A percentile compares a stretch with the other conserved stretches of the same genome.
These are phyloP conservation scores for Uropetala carovei DNA, from an alignment of 2,888 invertebrate genomes.

Conservation along the genomic window DNA sequence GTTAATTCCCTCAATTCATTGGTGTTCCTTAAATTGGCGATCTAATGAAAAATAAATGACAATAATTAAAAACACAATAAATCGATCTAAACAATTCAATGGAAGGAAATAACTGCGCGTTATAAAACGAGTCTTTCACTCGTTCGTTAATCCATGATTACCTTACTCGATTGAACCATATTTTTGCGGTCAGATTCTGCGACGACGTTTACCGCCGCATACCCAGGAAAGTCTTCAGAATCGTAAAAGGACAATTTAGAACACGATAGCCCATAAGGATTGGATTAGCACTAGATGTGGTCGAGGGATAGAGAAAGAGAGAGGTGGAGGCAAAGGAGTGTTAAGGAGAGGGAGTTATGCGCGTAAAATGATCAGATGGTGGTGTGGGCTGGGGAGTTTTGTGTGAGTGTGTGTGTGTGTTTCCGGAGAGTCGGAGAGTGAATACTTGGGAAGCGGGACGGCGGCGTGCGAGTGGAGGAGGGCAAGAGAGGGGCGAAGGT, in stretches of 20 bases:
- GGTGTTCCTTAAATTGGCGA: too few species aligned
- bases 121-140: too few species aligned
- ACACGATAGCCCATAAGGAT: slow-evolving; percentile 20
- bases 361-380: slow-evolving; percentile 28
- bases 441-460: slow-evolving; percentile 14
- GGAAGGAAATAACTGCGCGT: too few species aligned
- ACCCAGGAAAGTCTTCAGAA: background rate
- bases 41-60: too few species aligned
- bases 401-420: background rate
- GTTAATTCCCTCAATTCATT: too few species aligned
- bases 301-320: background rate
- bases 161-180: background rate
- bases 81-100: too few species aligned
- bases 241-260: background rate
- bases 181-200: background rate
- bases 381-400: background rate
- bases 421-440: background rate
- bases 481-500: background rate
- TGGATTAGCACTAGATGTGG: background rate
- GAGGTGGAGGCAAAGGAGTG: background rate
- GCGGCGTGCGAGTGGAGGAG: background rate
- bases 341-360: background rate
- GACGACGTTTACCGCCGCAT: background rate
- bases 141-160: background rate
- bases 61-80: too few species aligned